Conservation (phyloP, 2,113 vertebrate species). For the Triplophysa rosa region DNA sequence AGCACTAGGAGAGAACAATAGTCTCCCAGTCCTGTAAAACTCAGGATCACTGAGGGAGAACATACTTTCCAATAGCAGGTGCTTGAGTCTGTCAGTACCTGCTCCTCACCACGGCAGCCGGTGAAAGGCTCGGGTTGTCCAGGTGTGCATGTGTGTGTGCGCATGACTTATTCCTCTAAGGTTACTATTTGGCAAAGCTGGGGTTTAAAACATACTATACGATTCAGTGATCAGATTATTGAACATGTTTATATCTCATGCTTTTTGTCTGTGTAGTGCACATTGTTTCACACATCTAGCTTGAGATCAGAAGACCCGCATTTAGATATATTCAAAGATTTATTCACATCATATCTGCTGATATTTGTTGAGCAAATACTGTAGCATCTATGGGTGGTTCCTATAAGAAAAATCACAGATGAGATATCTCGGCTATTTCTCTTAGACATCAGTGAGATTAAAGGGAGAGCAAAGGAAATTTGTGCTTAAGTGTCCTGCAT, state of each 20-base stretch:
- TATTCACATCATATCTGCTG: not conserved
- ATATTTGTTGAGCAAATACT: not conserved
- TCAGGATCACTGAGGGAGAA: conserved; percentile 78
- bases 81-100: conserved; percentile 75
- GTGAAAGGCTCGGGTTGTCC: conserved; percentile 72
- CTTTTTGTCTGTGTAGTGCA: not conserved
- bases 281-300: not conserved
- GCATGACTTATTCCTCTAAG: conserved; percentile 60
- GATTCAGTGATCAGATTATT: conserved; percentile 43
- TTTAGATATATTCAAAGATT: not conserved
- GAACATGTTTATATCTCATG: conserved; percentile 16
- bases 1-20: conserved; percentile 71
- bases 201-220: conserved; percentile 63
- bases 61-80: conserved; percentile 80
- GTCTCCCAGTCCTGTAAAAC: conserved; percentile 73
- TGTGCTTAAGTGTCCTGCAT: too few species aligned
- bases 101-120: conserved; percentile 72
- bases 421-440: too few species aligned
- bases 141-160: conserved; percentile 69
- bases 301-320: not conserved
- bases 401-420: too few species aligned
- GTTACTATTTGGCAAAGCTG: conserved; percentile 67
- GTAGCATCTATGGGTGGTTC: too few species aligned
- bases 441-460: too few species aligned
- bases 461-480: too few species aligned